Evolutionary conservation across 2,888 invertebrate genomes (phyloP).

Genomic region (Campoletis raptor): DNA sequence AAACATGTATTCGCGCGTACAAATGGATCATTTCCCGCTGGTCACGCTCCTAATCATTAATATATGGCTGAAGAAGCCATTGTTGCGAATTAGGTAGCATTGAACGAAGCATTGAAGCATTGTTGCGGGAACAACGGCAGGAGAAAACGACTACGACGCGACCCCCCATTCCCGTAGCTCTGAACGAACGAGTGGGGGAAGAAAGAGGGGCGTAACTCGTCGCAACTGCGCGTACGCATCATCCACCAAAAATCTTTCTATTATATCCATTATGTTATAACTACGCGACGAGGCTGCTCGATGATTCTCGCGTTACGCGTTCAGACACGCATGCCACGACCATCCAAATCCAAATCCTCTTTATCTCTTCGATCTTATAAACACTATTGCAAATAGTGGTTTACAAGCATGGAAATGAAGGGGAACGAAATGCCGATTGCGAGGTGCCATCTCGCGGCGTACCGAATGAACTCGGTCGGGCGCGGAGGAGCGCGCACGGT

Average conservation of each 20-base stretch:
- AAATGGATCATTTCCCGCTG: conserved; percentile 67
- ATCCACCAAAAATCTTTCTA: background rate
- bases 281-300: too few relatives aligned
- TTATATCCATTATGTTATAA: background rate
- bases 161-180: conserved; percentile 54
- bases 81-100: conserved; percentile 83
- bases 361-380: too few relatives aligned
- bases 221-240: background rate
- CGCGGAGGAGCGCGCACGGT: background rate
- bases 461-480: background rate
- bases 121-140: conserved; percentile 71
- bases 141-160: conserved; percentile 66
- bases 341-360: too few relatives aligned
- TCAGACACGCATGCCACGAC: too few relatives aligned
- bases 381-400: too few relatives aligned
- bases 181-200: conserved; percentile 5
- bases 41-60: conserved; percentile 79
- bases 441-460: conserved; percentile 28
- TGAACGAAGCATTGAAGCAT: conserved; percentile 76
- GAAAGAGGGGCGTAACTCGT: conserved; percentile 43
- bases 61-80: conserved; percentile 80
- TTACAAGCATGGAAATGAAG: too few relatives aligned
- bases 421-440: conserved; percentile 11
- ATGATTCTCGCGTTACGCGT: too few relatives aligned
- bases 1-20: conserved; percentile 38